phyloP scores from a whole-genome alignment of 2,113 vertebrate genomes.

The Spheniscus mendiculus region DNA sequence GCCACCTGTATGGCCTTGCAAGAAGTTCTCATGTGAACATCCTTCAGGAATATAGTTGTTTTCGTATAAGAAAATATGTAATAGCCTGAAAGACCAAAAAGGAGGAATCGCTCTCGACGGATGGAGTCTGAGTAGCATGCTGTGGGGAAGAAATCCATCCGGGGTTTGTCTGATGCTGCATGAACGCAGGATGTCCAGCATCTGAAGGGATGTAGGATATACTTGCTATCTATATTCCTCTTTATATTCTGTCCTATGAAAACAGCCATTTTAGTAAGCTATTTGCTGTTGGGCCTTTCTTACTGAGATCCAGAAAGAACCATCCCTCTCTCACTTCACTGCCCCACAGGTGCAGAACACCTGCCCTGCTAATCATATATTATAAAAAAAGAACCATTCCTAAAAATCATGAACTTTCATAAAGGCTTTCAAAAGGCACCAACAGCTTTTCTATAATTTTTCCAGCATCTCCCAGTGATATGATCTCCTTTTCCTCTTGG shows the following conservation, averaged over 20 bases:
- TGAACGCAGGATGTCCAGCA: neutral
- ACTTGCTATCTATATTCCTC: neutral
- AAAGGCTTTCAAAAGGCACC: neutral
- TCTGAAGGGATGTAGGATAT: neutral
- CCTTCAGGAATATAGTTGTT: neutral
- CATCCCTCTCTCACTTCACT: neutral
- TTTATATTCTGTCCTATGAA: neutral
- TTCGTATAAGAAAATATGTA: neutral
- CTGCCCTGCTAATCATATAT: neutral
- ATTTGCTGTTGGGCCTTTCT: neutral
- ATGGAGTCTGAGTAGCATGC: neutral
- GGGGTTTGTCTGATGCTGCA: neutral
- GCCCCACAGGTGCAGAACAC: neutral
- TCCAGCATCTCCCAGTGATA: neutral
- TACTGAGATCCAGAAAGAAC: neutral
- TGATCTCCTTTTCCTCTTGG: neutral
- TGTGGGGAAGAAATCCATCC: neutral
- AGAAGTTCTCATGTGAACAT: neutral
- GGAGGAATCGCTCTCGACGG: fast-evolving
- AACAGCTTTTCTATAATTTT: neutral
- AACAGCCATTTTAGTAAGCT: neutral
- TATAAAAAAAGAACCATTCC: neutral
- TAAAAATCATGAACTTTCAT: neutral
- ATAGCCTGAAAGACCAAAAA: neutral
- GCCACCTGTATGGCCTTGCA: neutral